Evolutionary conservation across 2,113 vertebrate genomes (phyloP).

Genomic region (Zosterops pallidus): DNA sequence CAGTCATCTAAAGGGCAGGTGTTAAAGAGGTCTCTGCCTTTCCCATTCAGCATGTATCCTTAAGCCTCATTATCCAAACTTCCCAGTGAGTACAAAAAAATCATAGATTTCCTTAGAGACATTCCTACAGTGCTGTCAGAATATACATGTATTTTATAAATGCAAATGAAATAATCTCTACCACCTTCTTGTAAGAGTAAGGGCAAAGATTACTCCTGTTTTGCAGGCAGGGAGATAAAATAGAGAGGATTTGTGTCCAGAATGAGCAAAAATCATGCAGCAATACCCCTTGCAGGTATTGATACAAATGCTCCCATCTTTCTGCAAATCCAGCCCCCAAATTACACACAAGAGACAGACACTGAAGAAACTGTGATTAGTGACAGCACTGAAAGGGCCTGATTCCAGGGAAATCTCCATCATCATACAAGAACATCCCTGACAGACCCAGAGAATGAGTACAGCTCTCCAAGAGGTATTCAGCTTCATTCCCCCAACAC

Average conservation of each 20-base stretch:
- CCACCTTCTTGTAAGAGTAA: background rate
- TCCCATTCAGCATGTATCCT: background rate
- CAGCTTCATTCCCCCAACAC: background rate
- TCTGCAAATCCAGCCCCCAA: background rate
- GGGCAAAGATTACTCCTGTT: background rate
- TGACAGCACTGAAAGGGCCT: background rate
- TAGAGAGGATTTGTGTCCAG: background rate
- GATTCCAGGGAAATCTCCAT: background rate
- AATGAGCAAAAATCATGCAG: background rate
- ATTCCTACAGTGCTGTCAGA: background rate
- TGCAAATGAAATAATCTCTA: background rate
- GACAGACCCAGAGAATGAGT: background rate
- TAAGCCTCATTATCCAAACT: background rate
- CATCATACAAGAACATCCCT: background rate
- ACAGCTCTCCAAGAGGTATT: background rate
- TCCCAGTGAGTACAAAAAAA: background rate
- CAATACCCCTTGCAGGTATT: background rate
- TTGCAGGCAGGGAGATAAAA: background rate
- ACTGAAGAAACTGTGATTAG: background rate
- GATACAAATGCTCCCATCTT: background rate
- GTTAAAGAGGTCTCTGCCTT: background rate
- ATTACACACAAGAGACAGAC: background rate
- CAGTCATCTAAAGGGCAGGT: background rate
- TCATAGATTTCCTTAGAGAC: background rate
- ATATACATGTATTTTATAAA: background rate